Evolutionary conservation across 2,888 invertebrate genomes (phyloP), one percentile per base, ranked within the genome.

Genomic region (Eupithecia insigniata): DNA sequence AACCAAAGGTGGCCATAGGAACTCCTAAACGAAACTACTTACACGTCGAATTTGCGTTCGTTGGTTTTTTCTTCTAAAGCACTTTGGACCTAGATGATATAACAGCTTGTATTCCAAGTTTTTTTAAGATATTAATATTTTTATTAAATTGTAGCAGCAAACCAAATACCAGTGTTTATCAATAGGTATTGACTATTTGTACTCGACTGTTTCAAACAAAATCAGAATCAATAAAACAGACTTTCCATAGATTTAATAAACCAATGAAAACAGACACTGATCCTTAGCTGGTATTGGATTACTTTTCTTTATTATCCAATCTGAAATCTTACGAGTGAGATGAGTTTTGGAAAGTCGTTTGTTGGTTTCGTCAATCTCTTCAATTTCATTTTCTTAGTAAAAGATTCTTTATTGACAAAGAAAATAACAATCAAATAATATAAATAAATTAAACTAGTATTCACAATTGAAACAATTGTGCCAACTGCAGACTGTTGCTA

Each of bases 121-220:
- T n/a, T n/a, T n/a, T n/a, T n/a, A n/a, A n/a, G n/a, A n/a, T n/a
- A n/a, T n/a, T n/a, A n/a, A n/a, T n/a, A n/a, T 6, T 28, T 16
- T 39, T 60, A 60, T 7, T 67, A 39, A 60, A 43, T 60, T 60
- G 67, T 30, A 67, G 39, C 39, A 61, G n/a, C 18, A 26, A 22
- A 18, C 3, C 0, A 14, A 36, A 30, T 30, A 30, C 30, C 30
- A 30, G n/a, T n/a, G n/a, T 30, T 30, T 34, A 43, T 18, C 16
- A 18, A 43, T 43, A 34, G 34, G 10, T 34, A 34, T 36, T 67
- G n/a, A n/a, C n/a, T n/a, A n/a, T n/a, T n/a, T n/a, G n/a, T n/a
- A 36, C 67, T 39, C 34, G n/a, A 67, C 61, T 58, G 55, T 64
- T 70, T 65, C 39, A 18, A 70, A n/a, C 22, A 64, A n/a, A 66